Conservation (phyloP, 92 coral and sea anemone species). For the Zoanthus solanderi region DNA sequence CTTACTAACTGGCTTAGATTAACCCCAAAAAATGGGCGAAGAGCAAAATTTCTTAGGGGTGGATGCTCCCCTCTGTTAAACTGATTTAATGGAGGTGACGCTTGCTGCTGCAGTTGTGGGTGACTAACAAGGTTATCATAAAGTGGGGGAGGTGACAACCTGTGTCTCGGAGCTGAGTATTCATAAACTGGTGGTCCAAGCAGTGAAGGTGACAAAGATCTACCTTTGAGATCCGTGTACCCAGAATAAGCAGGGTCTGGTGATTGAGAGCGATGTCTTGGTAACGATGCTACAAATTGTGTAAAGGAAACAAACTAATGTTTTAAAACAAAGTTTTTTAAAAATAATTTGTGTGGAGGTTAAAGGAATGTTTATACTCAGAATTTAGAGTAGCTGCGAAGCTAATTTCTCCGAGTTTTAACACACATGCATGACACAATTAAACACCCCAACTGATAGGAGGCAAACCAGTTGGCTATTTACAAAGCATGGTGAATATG, state of each 20-base stretch:
- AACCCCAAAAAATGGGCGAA: slow-evolving; percentile 44
- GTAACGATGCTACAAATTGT: background rate
- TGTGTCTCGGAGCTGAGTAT: background rate
- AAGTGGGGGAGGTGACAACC: slow-evolving; percentile 17
- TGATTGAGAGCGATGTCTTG: background rate
- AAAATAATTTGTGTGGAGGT: background rate
- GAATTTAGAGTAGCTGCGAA: no score
- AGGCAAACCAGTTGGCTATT: no score
- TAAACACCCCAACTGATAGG: no score
- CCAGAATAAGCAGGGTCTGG: background rate
- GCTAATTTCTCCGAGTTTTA: no score
- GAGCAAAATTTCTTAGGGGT: background rate
- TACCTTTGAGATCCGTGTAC: background rate
- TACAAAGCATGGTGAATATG: no score
- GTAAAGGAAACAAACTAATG: slow-evolving; percentile 4
- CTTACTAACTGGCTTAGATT: background rate
- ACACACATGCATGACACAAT: no score
- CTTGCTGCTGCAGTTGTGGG: background rate
- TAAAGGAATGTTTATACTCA: background rate
- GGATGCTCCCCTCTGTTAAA: slow-evolving; percentile 15
- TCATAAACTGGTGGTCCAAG: background rate
- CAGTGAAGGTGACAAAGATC: slow-evolving; percentile 7
- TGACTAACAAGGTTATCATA: slow-evolving; percentile 7
- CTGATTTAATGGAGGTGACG: background rate
- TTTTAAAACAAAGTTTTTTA: background rate